A percentile compares a stretch with the other conserved stretches of the same genome.
Conservation (phyloP, 2,113 vertebrate species). For the Thinocorus orbignyianus region DNA sequence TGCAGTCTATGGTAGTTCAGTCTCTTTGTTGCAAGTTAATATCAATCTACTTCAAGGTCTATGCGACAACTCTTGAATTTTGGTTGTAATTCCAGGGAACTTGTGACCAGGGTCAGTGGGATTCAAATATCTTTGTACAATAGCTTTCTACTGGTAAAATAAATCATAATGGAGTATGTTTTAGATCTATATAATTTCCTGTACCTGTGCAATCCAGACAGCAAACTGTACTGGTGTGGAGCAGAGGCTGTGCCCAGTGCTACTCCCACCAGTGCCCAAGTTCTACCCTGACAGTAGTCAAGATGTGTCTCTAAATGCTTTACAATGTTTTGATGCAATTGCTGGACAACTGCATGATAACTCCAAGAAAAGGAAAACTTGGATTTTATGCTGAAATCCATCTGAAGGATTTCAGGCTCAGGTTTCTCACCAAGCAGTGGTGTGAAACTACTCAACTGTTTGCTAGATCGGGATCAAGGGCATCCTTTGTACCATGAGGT, state of each 20-base stretch:
- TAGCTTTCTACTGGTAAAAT: background rate
- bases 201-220: background rate
- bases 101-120: background rate
- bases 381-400: background rate
- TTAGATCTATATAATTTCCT: background rate
- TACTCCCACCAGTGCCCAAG: background rate
- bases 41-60: background rate
- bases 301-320: background rate
- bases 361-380: background rate
- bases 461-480: background rate
- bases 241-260: background rate
- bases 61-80: background rate
- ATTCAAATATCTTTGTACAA: background rate
- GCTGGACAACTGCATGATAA: background rate
- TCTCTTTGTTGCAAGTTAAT: background rate
- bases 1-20: background rate
- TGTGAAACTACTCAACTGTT: background rate
- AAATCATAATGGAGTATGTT: background rate
- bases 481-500: background rate
- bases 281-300: background rate
- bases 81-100: background rate
- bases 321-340: background rate
- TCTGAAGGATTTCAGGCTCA: background rate
- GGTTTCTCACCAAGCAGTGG: background rate
- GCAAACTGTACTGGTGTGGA: too few species aligned